Percentiles rank a stretch among this genome's conserved stretches.
Conservation (phyloP, 2,888 invertebrate species). For the Chrysina gloriosa region DNA sequence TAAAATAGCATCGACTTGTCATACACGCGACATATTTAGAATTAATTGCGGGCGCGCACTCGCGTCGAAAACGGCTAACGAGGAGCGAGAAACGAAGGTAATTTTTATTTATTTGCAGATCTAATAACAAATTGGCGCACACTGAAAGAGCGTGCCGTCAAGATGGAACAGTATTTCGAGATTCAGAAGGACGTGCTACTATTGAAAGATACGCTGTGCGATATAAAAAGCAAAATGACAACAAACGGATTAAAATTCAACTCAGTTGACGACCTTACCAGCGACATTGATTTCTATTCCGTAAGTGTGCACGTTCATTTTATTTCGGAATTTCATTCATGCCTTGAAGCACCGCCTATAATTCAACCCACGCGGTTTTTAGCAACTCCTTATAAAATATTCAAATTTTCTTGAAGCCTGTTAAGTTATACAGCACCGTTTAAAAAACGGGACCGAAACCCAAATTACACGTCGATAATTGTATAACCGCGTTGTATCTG, state of each 20-base stretch:
- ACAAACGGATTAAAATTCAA: slow-evolving; percentile 52
- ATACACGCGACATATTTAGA: neutral
- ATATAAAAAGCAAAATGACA: slow-evolving; percentile 53
- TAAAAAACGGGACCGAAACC: too few relatives aligned
- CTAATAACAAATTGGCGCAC: slow-evolving; percentile 67
- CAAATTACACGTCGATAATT: too few relatives aligned
- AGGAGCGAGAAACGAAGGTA: too few relatives aligned
- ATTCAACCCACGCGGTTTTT: neutral
- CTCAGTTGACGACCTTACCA: slow-evolving; percentile 60
- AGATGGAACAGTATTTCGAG: slow-evolving; percentile 62
- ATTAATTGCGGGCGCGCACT: neutral
- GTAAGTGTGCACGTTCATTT: slow-evolving; percentile 54
- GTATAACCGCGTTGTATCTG: too few relatives aligned
- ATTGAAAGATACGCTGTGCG: slow-evolving; percentile 61
- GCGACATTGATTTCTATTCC: slow-evolving; percentile 61
- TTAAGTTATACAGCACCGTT: too few relatives aligned
- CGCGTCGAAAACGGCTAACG: neutral
- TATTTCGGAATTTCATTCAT: too few relatives aligned
- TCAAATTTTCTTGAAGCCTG: too few relatives aligned
- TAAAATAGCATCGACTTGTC: neutral
- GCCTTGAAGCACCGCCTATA: too few relatives aligned
- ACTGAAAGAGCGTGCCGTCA: slow-evolving; percentile 62
- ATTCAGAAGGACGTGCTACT: slow-evolving; percentile 61
- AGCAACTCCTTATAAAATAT: too few relatives aligned
- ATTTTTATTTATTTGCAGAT: slow-evolving; percentile 58